A percentile compares a stretch with the other conserved stretches of the same genome.
Evolutionary conservation across 2,888 invertebrate genomes (phyloP).

Genomic region (Allolobophora icterica): DNA sequence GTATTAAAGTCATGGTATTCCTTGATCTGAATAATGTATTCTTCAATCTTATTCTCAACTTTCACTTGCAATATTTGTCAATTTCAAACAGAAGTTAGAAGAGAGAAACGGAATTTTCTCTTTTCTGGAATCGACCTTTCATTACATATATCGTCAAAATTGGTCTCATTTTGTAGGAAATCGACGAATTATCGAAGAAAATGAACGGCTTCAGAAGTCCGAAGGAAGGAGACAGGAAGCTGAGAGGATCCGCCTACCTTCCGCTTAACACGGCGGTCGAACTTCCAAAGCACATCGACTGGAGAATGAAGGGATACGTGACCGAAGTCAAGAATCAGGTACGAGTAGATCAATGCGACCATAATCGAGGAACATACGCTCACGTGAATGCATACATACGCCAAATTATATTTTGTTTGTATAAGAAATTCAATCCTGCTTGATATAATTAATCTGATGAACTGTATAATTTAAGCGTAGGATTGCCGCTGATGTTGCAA

Average conservation of each 20-base stretch:
- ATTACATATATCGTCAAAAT: neutral
- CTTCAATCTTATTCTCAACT: neutral
- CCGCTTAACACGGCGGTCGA: conserved; percentile 40
- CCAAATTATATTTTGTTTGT: too few species aligned
- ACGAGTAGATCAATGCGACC: neutral
- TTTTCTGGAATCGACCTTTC: neutral
- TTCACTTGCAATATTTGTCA: neutral
- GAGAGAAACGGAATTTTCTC: neutral
- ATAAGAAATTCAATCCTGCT: too few species aligned
- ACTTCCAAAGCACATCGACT: conserved; percentile 52
- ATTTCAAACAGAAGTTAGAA: neutral
- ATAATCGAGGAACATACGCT: too few species aligned
- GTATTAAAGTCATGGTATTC: neutral
- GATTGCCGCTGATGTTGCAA: too few species aligned
- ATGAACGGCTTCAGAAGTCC: conserved; percentile 37
- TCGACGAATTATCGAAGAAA: conserved; percentile 32
- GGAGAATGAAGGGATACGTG: conserved; percentile 56
- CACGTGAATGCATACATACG: neutral
- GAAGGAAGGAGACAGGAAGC: neutral
- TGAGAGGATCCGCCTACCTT: conserved; percentile 33
- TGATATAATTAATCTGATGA: too few species aligned
- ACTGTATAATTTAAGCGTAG: too few species aligned
- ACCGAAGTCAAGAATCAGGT: conserved; percentile 54
- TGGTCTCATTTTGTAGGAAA: neutral
- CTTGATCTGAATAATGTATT: neutral